Evolutionary conservation across 1,140 invertebrate genomes (phyloP).

Genomic region (Gryllus bimaculatus): DNA sequence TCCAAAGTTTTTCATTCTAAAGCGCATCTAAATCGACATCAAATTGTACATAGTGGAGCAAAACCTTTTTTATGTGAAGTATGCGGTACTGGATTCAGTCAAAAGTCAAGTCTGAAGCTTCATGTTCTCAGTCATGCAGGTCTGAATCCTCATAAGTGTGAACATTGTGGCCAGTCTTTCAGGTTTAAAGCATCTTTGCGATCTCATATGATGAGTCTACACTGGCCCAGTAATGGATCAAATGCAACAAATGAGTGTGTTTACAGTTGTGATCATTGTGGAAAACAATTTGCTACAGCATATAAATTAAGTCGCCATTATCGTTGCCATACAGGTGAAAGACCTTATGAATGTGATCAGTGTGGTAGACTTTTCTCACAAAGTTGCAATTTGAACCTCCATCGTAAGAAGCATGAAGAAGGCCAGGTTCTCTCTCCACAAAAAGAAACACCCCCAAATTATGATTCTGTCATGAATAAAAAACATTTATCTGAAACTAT

Average conservation of each 20-base stretch:
- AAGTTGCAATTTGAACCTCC: slow-evolving; percentile 20
- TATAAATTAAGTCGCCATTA: slow-evolving; percentile 39
- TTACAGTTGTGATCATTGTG: slow-evolving; percentile 33
- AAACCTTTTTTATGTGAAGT: slow-evolving; percentile 39
- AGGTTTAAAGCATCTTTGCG: slow-evolving; percentile 36
- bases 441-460: not conserved
- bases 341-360: slow-evolving; percentile 18
- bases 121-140: slow-evolving; percentile 44
- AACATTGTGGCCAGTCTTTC: slow-evolving; percentile 42
- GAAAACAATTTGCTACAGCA: slow-evolving; percentile 38
- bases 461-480: not conserved
- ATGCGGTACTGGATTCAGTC: slow-evolving; percentile 48
- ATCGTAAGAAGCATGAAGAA: slow-evolving; percentile 17
- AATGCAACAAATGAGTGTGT: slow-evolving; percentile 21
- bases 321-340: slow-evolving; percentile 31
- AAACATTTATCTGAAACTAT: not conserved
- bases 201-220: slow-evolving; percentile 37
- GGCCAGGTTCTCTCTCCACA: slow-evolving; percentile 6
- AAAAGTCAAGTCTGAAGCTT: slow-evolving; percentile 43
- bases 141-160: slow-evolving; percentile 45
- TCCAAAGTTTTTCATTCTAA: slow-evolving; percentile 28
- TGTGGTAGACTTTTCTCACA: slow-evolving; percentile 21
- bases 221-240: slow-evolving; percentile 27
- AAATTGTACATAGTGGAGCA: slow-evolving; percentile 28
- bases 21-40: slow-evolving; percentile 27